These are phyloP conservation scores for Halcyon chelicuti DNA, from an alignment of 2,797 vertebrate genomes.

Conservation along the genomic window DNA sequence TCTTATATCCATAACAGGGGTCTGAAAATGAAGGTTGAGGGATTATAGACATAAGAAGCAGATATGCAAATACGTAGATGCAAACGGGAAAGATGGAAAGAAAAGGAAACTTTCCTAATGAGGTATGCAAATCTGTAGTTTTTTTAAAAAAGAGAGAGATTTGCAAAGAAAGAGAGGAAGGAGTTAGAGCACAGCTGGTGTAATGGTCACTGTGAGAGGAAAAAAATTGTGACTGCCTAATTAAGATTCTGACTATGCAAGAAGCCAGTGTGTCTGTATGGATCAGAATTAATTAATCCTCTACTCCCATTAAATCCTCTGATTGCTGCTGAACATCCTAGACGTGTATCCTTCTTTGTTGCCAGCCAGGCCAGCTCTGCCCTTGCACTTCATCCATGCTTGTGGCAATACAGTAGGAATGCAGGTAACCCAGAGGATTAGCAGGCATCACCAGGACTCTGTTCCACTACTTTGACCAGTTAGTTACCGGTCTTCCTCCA, in stretches of 20 bases:
- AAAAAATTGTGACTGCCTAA: conserved; percentile 39
- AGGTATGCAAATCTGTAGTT: neutral
- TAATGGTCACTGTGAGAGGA: conserved; percentile 22
- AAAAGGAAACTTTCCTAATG: neutral
- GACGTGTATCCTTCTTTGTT: neutral
- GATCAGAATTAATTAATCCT: conserved; percentile 55
- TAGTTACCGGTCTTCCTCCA: neutral
- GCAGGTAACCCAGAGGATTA: neutral
- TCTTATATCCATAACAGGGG: neutral
- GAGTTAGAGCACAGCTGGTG: conserved; percentile 39
- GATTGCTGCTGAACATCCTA: conserved; percentile 20
- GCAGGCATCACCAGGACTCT: neutral
- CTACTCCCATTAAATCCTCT: conserved; percentile 19
- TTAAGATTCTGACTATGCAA: conserved; percentile 58
- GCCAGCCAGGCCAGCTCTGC: neutral
- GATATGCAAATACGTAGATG: conserved; percentile 1
- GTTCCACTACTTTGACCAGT: neutral
- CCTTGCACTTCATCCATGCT: neutral
- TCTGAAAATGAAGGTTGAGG: conserved; percentile 1
- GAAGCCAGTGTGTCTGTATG: conserved; percentile 9
- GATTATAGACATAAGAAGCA: conserved; percentile 12
- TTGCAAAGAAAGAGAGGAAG: conserved; percentile 13
- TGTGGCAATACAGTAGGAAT: neutral
- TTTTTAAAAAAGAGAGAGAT: neutral
- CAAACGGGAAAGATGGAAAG: neutral